Base-by-base conservation (phyloP, 2,888 invertebrate species). In the Odontothrips loti region DNA sequence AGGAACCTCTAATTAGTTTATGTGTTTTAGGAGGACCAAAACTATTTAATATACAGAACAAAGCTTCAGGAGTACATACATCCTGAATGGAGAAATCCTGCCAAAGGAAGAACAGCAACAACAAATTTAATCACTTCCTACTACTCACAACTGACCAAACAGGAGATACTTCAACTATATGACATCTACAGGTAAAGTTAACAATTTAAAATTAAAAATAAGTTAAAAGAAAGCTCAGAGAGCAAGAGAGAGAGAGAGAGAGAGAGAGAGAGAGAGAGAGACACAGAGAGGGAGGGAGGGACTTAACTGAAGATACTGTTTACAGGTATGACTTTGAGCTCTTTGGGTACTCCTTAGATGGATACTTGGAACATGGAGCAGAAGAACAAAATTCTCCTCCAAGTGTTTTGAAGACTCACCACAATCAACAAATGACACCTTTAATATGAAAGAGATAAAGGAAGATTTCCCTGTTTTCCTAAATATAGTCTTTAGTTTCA, bases 311-410 rank as follows among this genome's bases (percentile, higher is more conserved):
- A 80, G 84, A 84, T 85, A 84, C 82, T 84, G 84, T 83, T 90
- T 90, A 48, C 89, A 95, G 95, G 87, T 92, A 94, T 86, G 97
- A 97, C 88, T 96, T 96, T 87, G 91, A 93, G 86, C 89, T 97
- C 83, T 97, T 97, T 89, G 94, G 93, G 86, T 97, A 96, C 87
- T 92, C 93, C 82, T 90, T 94, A 85, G 90, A 92, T 84, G 91
- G 90, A 84, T 94, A 93, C 86, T 88, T 93, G 85, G 91, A 92
- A 47, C 68, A 75, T 12, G 68, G 68, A 8, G 23, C 27, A 1
- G 68, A 75, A 27, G 68, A 75, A 1, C 68, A n/a, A 23, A 75
- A n/a, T 27, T 23, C 68, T 75, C 27, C 27, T 1, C 27, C 68
- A 10, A 75, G 68, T 27, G 27, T 27, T 27, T 75, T 27, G 9